Base-by-base conservation (phyloP, 53 echinoderm and acorn worm species). In the Pentamera pediparva region DNA sequence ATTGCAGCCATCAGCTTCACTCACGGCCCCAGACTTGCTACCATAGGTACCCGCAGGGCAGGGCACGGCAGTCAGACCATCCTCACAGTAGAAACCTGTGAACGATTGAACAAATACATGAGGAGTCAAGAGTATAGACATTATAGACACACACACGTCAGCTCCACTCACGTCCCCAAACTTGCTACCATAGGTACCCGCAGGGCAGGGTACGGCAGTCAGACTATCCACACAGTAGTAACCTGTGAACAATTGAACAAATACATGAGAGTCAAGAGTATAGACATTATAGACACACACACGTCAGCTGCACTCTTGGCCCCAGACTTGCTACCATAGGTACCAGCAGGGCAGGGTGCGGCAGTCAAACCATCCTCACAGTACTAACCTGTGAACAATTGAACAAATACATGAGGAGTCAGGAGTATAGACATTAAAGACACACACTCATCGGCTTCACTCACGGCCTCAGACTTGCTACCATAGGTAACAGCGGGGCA, bases 31-130 rank as follows among this genome's bases (percentile, higher is more conserved):
- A 11, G 96, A 88, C 61, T 82, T 81, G 75, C 91, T 95, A 12
- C 96, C 96, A 69, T 74, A 95, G 30, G 88, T 89, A 40, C 96
- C 96, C 1, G 88, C 91, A 30, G 91, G 96, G 53, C 96, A 95
- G 3, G 91, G 52, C 35, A 85, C 52, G 24, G 64, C 61, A 26
- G 69, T 95, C 48, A 79, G 35, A 4, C 96, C 96, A 82, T 95
- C 91, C 41, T 95, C 96, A 80, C 91, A 86, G 41, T 79, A 94
- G 70, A 87, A 94, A 59, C 94, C 92, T 92, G 75, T 35, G n/a
- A n/a, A n/a, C n/a, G n/a, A n/a, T n/a, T n/a, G n/a, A n/a, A n/a
- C n/a, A n/a, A n/a, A n/a, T n/a, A n/a, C n/a, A n/a, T n/a, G n/a
- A n/a, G n/a, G n/a, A n/a, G n/a, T n/a, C n/a, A n/a, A n/a, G n/a